A percentile compares a stretch with the other conserved stretches of the same genome.
These are phyloP conservation scores for Dolichopus griseipennis DNA, from an alignment of 2,888 invertebrate species.

Conservation along the genomic window DNA sequence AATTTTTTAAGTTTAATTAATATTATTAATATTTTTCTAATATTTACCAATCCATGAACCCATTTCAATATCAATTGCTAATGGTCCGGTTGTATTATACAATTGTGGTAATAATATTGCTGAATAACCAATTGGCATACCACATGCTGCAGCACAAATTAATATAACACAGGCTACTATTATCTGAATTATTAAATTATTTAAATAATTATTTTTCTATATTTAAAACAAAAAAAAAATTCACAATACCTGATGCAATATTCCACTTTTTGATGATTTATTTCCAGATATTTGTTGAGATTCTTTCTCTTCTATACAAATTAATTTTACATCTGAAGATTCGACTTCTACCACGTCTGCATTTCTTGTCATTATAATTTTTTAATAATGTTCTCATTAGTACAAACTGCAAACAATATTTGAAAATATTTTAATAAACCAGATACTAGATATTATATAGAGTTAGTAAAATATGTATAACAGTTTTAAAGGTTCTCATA, in stretches of 20 bases:
- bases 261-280: conserved; percentile 8
- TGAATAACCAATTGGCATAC: conserved; percentile 69
- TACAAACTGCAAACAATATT: background rate
- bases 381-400: background rate
- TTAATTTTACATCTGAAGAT: background rate
- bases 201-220: background rate
- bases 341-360: background rate
- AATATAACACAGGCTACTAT: conserved; percentile 62
- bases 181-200: conserved; percentile 46
- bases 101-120: conserved; percentile 69
- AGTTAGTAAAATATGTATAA: too few species aligned
- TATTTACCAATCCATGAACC: conserved; percentile 63
- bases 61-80: conserved; percentile 58
- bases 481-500: too few species aligned
- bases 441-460: too few species aligned
- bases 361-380: background rate
- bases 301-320: background rate
- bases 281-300: background rate
- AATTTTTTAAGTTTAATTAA: background rate
- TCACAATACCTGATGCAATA: conserved; percentile 8
- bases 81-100: conserved; percentile 49
- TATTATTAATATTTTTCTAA: background rate
- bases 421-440: too few species aligned
- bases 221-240: background rate
- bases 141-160: conserved; percentile 61